phyloP scores from a whole-genome alignment of 2,888 invertebrate species.

The Sphaerophoria rueppellii region DNA sequence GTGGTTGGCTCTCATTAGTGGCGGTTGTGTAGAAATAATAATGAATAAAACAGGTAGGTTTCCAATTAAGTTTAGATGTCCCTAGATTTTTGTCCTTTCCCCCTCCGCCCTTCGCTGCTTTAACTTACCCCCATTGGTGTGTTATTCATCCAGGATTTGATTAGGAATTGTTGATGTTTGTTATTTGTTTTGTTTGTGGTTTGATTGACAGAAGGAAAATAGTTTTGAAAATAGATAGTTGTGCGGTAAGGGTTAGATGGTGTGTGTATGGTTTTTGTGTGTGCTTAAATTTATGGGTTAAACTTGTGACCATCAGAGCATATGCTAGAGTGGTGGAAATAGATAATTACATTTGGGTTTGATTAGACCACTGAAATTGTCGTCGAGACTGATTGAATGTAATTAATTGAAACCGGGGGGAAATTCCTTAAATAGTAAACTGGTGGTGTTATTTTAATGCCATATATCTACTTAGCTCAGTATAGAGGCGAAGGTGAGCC shows the following conservation, averaged over 20 bases:
- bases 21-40: constrained; percentile 27
- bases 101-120: background rate
- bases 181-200: constrained; percentile 52
- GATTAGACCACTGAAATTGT: constrained; percentile 2
- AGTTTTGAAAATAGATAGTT: constrained; percentile 36
- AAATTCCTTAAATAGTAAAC: too few species aligned
- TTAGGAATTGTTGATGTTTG: constrained; percentile 57
- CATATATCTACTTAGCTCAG: too few species aligned
- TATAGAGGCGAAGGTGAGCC: too few species aligned
- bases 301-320: background rate
- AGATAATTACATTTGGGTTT: constrained; percentile 23
- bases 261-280: constrained; percentile 3
- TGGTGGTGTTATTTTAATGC: too few species aligned
- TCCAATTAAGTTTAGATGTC: constrained; percentile 53
- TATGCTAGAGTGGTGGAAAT: background rate
- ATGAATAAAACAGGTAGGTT: constrained; percentile 36
- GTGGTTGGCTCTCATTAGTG: constrained; percentile 66
- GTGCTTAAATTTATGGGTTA: background rate
- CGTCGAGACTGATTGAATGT: constrained; percentile 8
- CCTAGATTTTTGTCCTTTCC: background rate
- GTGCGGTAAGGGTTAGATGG: constrained; percentile 18
- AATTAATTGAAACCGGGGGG: background rate
- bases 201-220: constrained; percentile 51
- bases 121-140: background rate
- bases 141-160: constrained; percentile 19